Conservation (phyloP, 2,113 vertebrate genomes). For the Numenius arquata region DNA sequence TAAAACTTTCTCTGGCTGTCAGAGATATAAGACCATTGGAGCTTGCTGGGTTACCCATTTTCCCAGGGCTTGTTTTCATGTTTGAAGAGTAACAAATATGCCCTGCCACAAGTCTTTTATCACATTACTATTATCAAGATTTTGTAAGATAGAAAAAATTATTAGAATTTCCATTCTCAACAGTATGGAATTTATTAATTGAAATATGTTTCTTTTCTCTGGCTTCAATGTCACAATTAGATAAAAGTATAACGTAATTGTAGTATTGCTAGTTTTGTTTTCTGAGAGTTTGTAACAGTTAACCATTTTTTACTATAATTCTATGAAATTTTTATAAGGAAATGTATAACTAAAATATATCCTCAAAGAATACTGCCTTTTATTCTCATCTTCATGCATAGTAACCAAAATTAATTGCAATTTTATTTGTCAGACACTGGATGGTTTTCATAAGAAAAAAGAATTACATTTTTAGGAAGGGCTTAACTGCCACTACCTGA, state of each 20-base stretch:
- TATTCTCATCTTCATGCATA: neutral
- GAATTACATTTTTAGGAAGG: neutral
- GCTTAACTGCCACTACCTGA: neutral
- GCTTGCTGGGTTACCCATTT: neutral
- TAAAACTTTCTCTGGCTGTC: constrained; percentile 41
- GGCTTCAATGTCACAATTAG: neutral
- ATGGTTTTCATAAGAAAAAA: neutral
- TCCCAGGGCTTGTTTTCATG: neutral
- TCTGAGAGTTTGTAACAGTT: neutral
- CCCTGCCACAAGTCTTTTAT: neutral
- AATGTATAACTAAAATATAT: neutral
- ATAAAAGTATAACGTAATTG: neutral
- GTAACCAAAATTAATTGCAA: neutral
- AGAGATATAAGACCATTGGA: neutral
- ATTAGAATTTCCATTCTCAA: neutral
- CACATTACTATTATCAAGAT: neutral
- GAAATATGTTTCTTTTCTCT: neutral
- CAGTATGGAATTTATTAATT: neutral
- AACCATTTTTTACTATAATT: neutral
- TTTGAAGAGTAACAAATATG: neutral
- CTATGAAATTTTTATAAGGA: neutral
- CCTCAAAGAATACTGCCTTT: neutral
- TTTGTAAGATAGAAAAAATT: neutral
- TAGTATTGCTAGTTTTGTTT: neutral
- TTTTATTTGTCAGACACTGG: neutral